phyloP scores from a whole-genome alignment of 1,140 invertebrate genomes.

The Hyles vespertilio region DNA sequence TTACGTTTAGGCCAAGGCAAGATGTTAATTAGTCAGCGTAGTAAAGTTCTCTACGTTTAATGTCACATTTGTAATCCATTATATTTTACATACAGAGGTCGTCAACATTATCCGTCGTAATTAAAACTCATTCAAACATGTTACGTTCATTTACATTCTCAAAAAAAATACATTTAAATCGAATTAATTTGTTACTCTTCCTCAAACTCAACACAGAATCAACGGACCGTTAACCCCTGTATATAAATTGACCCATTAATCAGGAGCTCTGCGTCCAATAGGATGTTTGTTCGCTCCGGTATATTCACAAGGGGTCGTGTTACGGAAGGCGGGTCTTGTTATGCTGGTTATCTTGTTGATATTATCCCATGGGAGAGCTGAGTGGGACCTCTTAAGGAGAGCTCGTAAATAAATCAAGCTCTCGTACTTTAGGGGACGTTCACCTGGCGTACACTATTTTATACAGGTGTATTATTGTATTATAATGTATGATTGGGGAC shows the following conservation, averaged over 20 bases:
- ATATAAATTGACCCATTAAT: slow-evolving; percentile 27
- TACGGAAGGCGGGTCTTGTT: slow-evolving; percentile 18
- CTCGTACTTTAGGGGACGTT: slow-evolving; percentile 41
- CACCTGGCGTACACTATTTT: slow-evolving; percentile 30
- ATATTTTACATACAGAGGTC: too few relatives aligned
- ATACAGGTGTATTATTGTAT: too few relatives aligned
- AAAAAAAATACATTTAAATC: slow-evolving; percentile 2
- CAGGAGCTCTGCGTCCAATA: slow-evolving; percentile 13
- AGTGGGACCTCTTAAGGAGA: slow-evolving; percentile 22
- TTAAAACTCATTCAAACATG: too few relatives aligned
- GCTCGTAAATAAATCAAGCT: slow-evolving; percentile 51
- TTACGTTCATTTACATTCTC: too few relatives aligned
- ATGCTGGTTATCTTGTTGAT: slow-evolving; percentile 24
- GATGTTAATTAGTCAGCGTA: too few relatives aligned
- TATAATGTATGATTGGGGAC: too few relatives aligned
- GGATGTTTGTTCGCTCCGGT: neutral
- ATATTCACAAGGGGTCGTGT: slow-evolving; percentile 9
- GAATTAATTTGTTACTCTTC: slow-evolving; percentile 4
- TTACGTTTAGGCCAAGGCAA: too few relatives aligned
- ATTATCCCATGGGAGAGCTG: slow-evolving; percentile 21
- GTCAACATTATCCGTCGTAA: too few relatives aligned
- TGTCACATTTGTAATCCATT: too few relatives aligned
- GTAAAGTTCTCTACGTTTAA: too few relatives aligned
- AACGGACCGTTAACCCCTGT: slow-evolving; percentile 27
- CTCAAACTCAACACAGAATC: slow-evolving; percentile 1